Conservation (phyloP, 2,797 vertebrate genomes). For the Scolopax bukidnonensis region DNA sequence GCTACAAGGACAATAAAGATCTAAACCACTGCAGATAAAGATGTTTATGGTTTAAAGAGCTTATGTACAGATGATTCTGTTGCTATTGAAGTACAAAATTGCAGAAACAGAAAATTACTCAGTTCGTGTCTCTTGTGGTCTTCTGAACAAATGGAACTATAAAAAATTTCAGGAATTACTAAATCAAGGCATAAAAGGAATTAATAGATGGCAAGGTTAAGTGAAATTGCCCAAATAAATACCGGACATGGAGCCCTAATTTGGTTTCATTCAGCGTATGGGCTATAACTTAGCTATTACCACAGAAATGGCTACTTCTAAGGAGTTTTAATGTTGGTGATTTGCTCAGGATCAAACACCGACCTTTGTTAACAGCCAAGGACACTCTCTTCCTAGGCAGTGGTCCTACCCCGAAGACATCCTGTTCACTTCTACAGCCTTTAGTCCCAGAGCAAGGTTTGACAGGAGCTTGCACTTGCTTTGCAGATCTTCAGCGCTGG, state of each 20-base stretch:
- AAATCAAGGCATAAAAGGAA: constrained; percentile 16
- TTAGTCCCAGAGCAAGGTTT: rapidly evolving
- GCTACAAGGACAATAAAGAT: not conserved
- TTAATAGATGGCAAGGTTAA: constrained; percentile 47
- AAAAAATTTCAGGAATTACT: not conserved
- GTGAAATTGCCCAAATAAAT: constrained; percentile 24
- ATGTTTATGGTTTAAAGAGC: not conserved
- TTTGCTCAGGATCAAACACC: not conserved
- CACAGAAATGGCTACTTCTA: not conserved
- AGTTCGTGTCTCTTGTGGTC: not conserved
- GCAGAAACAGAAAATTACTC: constrained; percentile 7
- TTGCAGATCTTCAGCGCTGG: not conserved
- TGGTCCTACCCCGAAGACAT: rapidly evolving
- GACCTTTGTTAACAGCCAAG: not conserved
- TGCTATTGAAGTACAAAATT: not conserved
- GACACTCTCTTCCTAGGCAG: rapidly evolving
- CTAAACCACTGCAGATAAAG: not conserved
- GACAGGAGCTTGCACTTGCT: not conserved
- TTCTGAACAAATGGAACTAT: not conserved
- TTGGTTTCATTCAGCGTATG: not conserved
- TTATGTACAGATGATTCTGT: not conserved
- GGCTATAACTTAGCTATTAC: not conserved
- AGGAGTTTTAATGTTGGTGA: not conserved
- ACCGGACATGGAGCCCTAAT: not conserved
- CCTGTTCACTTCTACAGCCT: not conserved